These are phyloP conservation scores for Timema podura DNA, from an alignment of 2,888 invertebrate genomes.

Conservation along the genomic window DNA sequence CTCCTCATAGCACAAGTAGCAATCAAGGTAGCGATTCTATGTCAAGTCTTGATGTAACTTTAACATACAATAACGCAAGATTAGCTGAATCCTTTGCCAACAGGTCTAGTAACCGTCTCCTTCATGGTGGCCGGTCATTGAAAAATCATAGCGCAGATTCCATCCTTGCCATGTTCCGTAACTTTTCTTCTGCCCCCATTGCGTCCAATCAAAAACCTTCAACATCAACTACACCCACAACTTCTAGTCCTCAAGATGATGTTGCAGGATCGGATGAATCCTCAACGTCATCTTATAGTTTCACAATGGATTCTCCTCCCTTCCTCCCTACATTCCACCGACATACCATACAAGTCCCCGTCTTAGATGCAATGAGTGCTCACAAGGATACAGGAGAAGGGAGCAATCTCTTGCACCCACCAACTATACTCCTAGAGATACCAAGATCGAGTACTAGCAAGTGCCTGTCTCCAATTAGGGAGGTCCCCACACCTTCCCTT, in stretches of 20 bases:
- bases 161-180: conserved; percentile 72
- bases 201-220: conserved; percentile 51
- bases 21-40: conserved; percentile 74
- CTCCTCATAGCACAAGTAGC: conserved; percentile 61
- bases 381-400: conserved; percentile 55
- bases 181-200: conserved; percentile 59
- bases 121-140: conserved; percentile 37
- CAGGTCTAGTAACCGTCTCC: conserved; percentile 22
- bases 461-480: conserved; percentile 75
- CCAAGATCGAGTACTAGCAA: conserved; percentile 63
- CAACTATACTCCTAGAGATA: conserved; percentile 72
- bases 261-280: conserved; percentile 65
- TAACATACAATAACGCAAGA: no score
- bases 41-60: conserved; percentile 58
- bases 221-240: conserved; percentile 67
- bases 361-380: conserved; percentile 64
- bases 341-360: conserved; percentile 55
- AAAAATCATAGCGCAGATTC: conserved; percentile 68
- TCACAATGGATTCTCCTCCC: conserved; percentile 60
- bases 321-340: conserved; percentile 41
- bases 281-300: conserved; percentile 58
- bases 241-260: conserved; percentile 71
- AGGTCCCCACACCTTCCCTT: conserved; percentile 64
- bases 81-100: conserved; percentile 2
- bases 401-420: conserved; percentile 64